Conservation (phyloP, 2,797 vertebrate species). For the Ctenosaura bakeri region DNA sequence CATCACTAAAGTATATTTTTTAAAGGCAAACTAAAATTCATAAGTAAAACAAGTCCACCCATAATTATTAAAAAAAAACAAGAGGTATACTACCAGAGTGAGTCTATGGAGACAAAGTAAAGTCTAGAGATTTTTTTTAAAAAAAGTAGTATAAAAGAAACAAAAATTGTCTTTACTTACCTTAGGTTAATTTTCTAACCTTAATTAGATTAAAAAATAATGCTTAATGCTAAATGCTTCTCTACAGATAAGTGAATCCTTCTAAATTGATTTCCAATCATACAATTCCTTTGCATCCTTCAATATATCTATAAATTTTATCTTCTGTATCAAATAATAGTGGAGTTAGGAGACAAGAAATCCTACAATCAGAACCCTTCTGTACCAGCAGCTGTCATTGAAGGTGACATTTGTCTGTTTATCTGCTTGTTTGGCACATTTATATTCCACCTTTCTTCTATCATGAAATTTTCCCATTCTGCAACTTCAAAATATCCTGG, state of each 20-base stretch:
- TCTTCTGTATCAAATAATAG: background rate
- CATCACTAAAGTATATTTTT: too few species aligned
- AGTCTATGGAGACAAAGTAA: too few species aligned
- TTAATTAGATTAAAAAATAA: too few species aligned
- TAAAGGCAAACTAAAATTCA: too few species aligned
- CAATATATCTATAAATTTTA: background rate
- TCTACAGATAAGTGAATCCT: background rate
- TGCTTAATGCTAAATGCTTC: background rate
- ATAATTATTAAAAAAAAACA: too few species aligned
- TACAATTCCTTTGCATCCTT: background rate
- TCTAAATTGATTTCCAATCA: background rate
- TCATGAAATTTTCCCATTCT: background rate
- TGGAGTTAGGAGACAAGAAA: constrained; percentile 1
- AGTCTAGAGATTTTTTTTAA: background rate
- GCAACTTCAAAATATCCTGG: background rate
- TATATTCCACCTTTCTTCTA: background rate
- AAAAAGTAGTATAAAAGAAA: too few species aligned
- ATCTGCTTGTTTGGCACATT: background rate
- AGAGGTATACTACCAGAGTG: too few species aligned
- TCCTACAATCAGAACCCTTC: background rate
- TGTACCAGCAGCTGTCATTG: background rate
- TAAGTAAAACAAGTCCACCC: too few species aligned
- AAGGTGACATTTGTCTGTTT: background rate
- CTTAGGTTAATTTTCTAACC: too few species aligned
- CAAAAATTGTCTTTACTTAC: too few species aligned